Evolutionary conservation across 1,140 invertebrate species (phyloP).

Genomic region (Scaptomyza pallida): DNA sequence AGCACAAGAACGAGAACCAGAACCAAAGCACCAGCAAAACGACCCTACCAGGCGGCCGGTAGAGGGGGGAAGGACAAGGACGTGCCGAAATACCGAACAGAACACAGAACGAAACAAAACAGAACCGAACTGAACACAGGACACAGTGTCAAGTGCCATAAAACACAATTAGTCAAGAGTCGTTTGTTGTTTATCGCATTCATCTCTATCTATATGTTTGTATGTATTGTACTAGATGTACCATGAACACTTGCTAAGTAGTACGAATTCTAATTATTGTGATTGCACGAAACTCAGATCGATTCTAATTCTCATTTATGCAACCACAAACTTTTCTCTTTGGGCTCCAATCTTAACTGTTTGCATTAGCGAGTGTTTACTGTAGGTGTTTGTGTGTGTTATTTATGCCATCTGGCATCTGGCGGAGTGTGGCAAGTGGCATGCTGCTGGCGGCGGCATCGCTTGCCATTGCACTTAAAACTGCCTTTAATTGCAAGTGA

Average conservation of each 20-base stretch:
- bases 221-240: background rate
- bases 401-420: background rate
- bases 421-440: background rate
- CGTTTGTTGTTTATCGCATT: conserved; percentile 26
- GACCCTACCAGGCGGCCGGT: background rate
- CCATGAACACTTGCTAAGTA: too few species aligned
- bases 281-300: too few species aligned
- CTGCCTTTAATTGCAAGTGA: conserved; percentile 12
- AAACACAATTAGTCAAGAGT: conserved; percentile 49
- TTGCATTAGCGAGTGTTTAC: background rate
- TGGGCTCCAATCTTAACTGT: background rate
- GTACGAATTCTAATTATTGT: too few species aligned
- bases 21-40: too few species aligned
- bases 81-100: conserved; percentile 9
- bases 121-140: too few species aligned
- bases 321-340: background rate
- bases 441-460: background rate
- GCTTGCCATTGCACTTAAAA: conserved; percentile 19
- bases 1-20: background rate
- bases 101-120: too few species aligned
- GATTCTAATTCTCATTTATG: too few species aligned
- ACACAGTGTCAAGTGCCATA: conserved; percentile 37
- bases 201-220: background rate
- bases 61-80: too few species aligned
- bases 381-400: background rate